A percentile compares a stretch with the other conserved stretches of the same genome.
Conservation (phyloP, 1,140 invertebrate species). For the Cataglyphis hispanica region DNA sequence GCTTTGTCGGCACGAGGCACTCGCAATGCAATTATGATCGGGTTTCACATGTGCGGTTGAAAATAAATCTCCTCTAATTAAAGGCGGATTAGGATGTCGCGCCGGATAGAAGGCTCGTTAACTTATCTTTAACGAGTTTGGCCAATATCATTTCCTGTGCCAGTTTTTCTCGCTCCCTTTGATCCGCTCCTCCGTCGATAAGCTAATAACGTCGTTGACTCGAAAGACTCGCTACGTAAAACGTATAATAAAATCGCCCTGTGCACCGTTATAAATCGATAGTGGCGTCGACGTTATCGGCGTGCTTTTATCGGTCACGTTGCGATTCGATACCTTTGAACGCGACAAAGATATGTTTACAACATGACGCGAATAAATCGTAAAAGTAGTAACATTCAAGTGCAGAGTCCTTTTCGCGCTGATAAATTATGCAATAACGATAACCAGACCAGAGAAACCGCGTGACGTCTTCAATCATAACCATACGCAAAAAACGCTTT, state of each 20-base stretch:
- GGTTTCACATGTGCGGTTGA: slow-evolving; percentile 44
- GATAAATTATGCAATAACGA: slow-evolving; percentile 58
- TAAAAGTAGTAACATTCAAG: slow-evolving; percentile 29
- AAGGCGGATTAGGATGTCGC: slow-evolving; percentile 52
- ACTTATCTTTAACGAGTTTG: slow-evolving; percentile 71
- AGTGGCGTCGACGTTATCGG: slow-evolving; percentile 31
- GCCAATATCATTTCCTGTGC: slow-evolving; percentile 35
- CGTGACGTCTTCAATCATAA: not conserved
- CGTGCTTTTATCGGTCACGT: slow-evolving; percentile 43
- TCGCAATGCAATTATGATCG: slow-evolving; percentile 46
- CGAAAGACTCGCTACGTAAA: slow-evolving; percentile 65
- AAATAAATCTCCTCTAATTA: slow-evolving; percentile 69
- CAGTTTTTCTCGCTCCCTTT: slow-evolving; percentile 62
- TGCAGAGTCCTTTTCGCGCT: not conserved
- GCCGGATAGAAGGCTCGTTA: slow-evolving; percentile 52
- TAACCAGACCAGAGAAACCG: slow-evolving; percentile 7
- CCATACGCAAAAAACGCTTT: not conserved
- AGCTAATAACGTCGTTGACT: slow-evolving; percentile 71
- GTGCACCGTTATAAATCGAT: slow-evolving; percentile 51
- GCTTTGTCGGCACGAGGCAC: slow-evolving; percentile 56
- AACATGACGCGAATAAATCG: slow-evolving; percentile 37
- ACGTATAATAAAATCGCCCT: slow-evolving; percentile 57
- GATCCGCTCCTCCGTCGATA: slow-evolving; percentile 70
- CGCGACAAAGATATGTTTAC: slow-evolving; percentile 55
- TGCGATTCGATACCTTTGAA: slow-evolving; percentile 54